A percentile compares a stretch with the other conserved stretches of the same genome.
Conservation (phyloP, 2,113 vertebrate genomes). For the Candoia aspera region DNA sequence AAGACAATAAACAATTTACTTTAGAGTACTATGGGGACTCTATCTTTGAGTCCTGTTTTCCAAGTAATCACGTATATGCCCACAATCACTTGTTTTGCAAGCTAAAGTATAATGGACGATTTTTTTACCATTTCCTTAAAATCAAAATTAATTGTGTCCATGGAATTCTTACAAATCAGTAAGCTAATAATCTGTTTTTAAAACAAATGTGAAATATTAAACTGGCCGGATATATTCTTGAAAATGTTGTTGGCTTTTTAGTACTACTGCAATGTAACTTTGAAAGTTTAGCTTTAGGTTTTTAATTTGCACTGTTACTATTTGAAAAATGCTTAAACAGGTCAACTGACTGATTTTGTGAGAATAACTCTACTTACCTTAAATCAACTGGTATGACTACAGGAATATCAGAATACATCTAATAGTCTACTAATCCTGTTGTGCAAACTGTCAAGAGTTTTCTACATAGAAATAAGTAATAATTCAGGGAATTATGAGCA, state of each 20-base stretch:
- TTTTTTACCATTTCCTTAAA: neutral
- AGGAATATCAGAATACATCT: fast-evolving
- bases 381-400: neutral
- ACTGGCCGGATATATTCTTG: neutral
- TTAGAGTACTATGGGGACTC: neutral
- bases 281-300: neutral
- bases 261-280: neutral
- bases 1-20: neutral
- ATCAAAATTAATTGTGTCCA: neutral
- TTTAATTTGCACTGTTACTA: neutral
- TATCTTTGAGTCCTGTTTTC: neutral
- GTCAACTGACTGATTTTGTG: neutral
- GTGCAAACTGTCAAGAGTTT: neutral
- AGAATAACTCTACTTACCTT: neutral
- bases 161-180: neutral
- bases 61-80: neutral
- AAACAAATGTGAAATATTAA: neutral
- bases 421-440: fast-evolving
- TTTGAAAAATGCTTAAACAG: neutral
- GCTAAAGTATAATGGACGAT: neutral
- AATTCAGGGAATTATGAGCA: constrained; percentile 31
- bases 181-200: neutral
- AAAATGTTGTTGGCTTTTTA: neutral
- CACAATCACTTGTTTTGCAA: neutral
- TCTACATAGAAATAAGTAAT: neutral